Evolutionary conservation across 2,113 vertebrate species (phyloP).

Genomic region (Copsychus sechellarum): DNA sequence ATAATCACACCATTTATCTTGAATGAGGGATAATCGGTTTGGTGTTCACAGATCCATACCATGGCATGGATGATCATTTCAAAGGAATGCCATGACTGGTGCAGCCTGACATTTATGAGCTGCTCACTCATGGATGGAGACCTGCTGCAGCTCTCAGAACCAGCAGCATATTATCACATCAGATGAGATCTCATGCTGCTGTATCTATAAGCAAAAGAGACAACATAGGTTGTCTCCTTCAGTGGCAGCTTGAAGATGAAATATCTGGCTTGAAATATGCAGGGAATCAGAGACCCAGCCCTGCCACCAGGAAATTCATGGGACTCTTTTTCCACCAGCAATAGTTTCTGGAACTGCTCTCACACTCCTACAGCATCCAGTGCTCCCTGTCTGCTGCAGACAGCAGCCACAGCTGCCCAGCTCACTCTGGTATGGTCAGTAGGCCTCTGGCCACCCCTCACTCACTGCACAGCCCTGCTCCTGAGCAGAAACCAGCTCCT

Average conservation of each 20-base stretch:
- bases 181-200: not conserved
- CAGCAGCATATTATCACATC: not conserved
- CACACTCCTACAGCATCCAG: not conserved
- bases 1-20: not conserved
- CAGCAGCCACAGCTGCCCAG: not conserved
- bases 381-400: not conserved
- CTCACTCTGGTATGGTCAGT: accelerated
- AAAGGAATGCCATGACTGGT: not conserved
- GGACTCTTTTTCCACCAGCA: not conserved
- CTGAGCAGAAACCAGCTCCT: not conserved
- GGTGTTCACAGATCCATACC: not conserved
- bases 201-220: not conserved
- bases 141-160: not conserved
- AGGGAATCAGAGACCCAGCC: not conserved
- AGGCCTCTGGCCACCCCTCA: not conserved
- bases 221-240: not conserved
- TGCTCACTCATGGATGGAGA: not conserved
- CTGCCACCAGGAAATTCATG: not conserved
- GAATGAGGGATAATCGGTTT: not conserved
- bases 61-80: not conserved
- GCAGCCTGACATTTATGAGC: not conserved
- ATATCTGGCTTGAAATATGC: not conserved
- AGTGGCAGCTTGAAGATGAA: not conserved
- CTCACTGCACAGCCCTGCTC: not conserved
- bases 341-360: not conserved